Conservation (phyloP, 2,888 invertebrate species). For the Melinopterus prodromus region DNA sequence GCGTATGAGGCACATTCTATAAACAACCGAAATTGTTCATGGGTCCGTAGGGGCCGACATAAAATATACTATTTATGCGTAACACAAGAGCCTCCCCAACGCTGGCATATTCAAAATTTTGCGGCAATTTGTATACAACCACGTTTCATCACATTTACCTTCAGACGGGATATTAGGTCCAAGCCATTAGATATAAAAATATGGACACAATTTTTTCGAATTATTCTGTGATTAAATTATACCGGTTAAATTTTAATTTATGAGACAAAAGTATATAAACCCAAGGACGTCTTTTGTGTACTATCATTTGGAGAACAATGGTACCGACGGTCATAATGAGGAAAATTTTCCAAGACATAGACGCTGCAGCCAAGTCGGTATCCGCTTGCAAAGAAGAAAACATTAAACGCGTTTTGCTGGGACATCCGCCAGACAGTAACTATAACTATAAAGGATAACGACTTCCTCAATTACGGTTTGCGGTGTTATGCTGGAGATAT, state of each 20-base stretch:
- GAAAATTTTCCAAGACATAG: not conserved
- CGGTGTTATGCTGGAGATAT: conserved; percentile 4
- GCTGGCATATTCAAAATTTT: no score
- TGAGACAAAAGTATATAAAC: not conserved
- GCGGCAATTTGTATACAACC: no score
- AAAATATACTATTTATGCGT: no score
- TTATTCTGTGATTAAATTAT: no score
- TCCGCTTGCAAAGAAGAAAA: not conserved
- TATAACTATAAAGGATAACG: conserved; percentile 4
- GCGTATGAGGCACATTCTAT: no score
- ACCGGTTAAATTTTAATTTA: not conserved
- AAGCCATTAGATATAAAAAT: no score
- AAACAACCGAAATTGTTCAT: no score
- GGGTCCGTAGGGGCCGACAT: no score
- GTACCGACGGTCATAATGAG: not conserved
- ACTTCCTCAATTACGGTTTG: conserved; percentile 4
- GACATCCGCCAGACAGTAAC: conserved; percentile 4
- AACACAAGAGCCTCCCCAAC: no score
- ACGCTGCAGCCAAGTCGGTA: not conserved
- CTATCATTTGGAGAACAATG: not conserved
- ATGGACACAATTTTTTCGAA: no score
- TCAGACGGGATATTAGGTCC: no score
- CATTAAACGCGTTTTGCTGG: conserved; percentile 4
- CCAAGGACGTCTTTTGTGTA: not conserved
- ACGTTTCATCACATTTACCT: no score